phyloP scores from a whole-genome alignment of 2,113 vertebrate genomes.

The Psilopogon haemacephalus region DNA sequence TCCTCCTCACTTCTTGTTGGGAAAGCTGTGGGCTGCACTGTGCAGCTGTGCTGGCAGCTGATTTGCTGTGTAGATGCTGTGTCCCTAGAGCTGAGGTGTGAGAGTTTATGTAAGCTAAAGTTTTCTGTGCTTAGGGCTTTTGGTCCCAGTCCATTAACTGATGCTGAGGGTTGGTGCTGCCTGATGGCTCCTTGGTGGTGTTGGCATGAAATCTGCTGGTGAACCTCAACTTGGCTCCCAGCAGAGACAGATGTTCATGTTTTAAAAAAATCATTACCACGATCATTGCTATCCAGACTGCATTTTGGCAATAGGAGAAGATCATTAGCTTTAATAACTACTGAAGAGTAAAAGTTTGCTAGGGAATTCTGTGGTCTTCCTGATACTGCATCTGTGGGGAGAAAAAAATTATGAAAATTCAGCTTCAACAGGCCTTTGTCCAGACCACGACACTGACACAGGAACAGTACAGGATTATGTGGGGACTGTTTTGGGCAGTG shows the following conservation, averaged over 20 bases:
- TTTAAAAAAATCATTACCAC: background rate
- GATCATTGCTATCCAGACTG: background rate
- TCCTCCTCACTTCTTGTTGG: background rate
- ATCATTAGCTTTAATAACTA: background rate
- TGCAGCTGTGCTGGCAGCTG: background rate
- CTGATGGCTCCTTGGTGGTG: constrained; percentile 33
- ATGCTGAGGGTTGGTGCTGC: background rate
- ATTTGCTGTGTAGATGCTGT: background rate
- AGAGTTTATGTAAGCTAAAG: background rate
- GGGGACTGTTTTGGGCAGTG: background rate
- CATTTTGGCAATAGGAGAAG: background rate
- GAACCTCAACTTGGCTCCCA: background rate
- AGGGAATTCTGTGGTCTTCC: background rate
- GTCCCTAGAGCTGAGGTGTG: background rate
- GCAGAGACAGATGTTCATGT: background rate
- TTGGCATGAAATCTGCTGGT: background rate
- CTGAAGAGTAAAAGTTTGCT: background rate
- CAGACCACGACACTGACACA: background rate
- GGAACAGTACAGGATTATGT: background rate
- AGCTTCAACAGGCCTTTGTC: background rate
- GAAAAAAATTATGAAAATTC: background rate
- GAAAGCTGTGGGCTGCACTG: background rate
- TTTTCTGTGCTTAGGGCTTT: background rate
- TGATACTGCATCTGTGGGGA: background rate
- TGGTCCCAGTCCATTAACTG: background rate